Conservation (phyloP, 2,888 invertebrate species). For the Trichacis sp. region DNA sequence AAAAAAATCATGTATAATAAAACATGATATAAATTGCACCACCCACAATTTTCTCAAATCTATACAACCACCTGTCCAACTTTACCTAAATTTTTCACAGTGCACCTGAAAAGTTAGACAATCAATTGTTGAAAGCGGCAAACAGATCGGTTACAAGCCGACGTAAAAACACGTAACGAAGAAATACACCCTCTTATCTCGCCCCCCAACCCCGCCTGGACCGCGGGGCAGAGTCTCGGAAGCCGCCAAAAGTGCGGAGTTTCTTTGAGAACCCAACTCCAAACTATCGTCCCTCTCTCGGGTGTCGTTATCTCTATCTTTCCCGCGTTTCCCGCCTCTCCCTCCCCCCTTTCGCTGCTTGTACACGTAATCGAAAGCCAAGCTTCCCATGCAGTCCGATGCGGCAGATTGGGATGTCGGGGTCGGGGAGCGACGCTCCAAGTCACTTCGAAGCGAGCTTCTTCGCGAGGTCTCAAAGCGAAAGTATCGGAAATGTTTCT, state of each 20-base stretch:
- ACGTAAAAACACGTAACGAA: not conserved
- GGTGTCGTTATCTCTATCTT: slow-evolving; percentile 31
- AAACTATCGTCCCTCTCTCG: slow-evolving; percentile 25
- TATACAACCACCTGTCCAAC: too few species aligned
- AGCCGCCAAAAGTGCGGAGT: slow-evolving; percentile 50
- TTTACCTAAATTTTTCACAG: too few species aligned
- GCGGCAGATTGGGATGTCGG: slow-evolving; percentile 12
- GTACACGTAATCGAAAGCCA: slow-evolving; percentile 24
- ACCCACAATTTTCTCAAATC: too few species aligned
- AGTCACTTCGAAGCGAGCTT: slow-evolving; percentile 17
- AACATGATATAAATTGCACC: too few species aligned
- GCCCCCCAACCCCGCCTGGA: slow-evolving; percentile 11
- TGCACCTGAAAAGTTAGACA: not conserved
- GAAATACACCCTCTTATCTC: slow-evolving; percentile 22
- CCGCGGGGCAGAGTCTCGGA: slow-evolving; percentile 46
- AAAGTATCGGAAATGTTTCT: slow-evolving; percentile 12
- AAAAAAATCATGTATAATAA: too few species aligned
- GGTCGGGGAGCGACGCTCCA: slow-evolving; percentile 17
- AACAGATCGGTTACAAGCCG: not conserved
- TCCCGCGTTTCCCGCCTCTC: slow-evolving; percentile 19
- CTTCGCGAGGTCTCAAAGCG: slow-evolving; percentile 16
- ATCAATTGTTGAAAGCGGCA: not conserved
- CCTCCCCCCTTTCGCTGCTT: slow-evolving; percentile 16
- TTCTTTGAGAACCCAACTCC: slow-evolving; percentile 50
- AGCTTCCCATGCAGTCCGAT: slow-evolving; percentile 17